Percentiles rank a stretch among this genome's conserved stretches.
Conservation (phyloP, 2,113 vertebrate species). For the Cervus canadensis region DNA sequence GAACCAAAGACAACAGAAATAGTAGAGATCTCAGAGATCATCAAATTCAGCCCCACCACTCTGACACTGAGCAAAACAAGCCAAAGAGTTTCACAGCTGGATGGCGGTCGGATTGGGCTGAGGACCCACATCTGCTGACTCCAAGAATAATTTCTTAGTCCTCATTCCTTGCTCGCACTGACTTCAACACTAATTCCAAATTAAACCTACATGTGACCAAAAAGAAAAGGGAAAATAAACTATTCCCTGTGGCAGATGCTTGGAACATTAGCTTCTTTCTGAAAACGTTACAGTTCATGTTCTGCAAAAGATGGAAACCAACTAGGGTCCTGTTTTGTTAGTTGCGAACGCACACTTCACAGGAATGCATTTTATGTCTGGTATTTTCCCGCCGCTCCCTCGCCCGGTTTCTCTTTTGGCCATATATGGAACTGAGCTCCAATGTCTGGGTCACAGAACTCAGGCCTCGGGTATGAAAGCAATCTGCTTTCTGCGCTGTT, state of each 20-base stretch:
- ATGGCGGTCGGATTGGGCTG: neutral
- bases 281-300: slow-evolving; percentile 48
- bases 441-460: slow-evolving; percentile 55
- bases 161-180: neutral
- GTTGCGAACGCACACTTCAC: slow-evolving; percentile 59
- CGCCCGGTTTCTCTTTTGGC: slow-evolving; percentile 70
- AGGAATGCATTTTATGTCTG: slow-evolving; percentile 81
- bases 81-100: slow-evolving; percentile 47
- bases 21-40: slow-evolving; percentile 28
- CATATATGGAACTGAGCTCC: slow-evolving; percentile 79
- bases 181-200: slow-evolving; percentile 45
- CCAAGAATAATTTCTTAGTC: slow-evolving; percentile 40
- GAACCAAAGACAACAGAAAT: slow-evolving; percentile 58
- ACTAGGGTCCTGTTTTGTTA: slow-evolving; percentile 60
- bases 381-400: slow-evolving; percentile 70
- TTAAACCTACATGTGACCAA: slow-evolving; percentile 39
- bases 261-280: slow-evolving; percentile 67
- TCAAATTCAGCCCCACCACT: slow-evolving; percentile 5
- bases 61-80: neutral
- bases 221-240: slow-evolving; percentile 69
- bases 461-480: slow-evolving; percentile 38
- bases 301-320: slow-evolving; percentile 49
- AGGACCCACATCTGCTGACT: slow-evolving; percentile 42
- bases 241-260: slow-evolving; percentile 52
- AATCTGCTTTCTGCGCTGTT: slow-evolving; percentile 67